Conservation (phyloP, 2,113 vertebrate species). For the Lamprotornis superbus region DNA sequence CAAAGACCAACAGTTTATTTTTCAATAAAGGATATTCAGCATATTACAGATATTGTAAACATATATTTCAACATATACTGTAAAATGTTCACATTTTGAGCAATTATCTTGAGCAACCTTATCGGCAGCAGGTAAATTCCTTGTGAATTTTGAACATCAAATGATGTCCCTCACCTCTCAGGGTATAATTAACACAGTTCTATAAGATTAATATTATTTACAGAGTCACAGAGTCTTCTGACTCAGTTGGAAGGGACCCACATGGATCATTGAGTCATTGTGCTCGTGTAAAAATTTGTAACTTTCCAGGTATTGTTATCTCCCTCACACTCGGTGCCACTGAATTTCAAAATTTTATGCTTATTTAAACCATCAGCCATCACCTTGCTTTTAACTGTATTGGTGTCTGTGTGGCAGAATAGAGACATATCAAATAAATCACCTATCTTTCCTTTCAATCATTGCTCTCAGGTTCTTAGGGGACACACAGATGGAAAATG, state of each 20-base stretch:
- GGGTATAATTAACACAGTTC: background rate
- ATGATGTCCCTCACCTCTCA: background rate
- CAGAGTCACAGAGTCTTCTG: background rate
- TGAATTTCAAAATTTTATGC: background rate
- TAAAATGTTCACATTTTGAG: background rate
- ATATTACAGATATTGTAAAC: background rate
- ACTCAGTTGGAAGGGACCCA: background rate
- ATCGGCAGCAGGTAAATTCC: background rate
- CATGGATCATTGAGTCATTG: background rate
- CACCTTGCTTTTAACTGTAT: constrained; percentile 1
- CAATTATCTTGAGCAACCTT: background rate
- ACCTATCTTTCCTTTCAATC: constrained; percentile 28
- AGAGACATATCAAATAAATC: constrained; percentile 46
- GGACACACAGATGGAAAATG: constrained; percentile 32
- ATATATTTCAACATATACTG: background rate
- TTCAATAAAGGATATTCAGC: background rate
- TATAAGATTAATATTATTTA: background rate
- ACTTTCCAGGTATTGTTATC: background rate
- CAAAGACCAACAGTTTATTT: background rate
- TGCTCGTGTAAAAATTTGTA: background rate
- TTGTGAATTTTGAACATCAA: background rate
- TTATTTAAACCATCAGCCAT: background rate
- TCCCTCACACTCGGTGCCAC: background rate
- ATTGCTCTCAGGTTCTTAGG: constrained; percentile 30
- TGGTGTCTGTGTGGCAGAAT: background rate